These are phyloP conservation scores for Dromas ardeola DNA, from an alignment of 2,113 vertebrate species.

Conservation along the genomic window DNA sequence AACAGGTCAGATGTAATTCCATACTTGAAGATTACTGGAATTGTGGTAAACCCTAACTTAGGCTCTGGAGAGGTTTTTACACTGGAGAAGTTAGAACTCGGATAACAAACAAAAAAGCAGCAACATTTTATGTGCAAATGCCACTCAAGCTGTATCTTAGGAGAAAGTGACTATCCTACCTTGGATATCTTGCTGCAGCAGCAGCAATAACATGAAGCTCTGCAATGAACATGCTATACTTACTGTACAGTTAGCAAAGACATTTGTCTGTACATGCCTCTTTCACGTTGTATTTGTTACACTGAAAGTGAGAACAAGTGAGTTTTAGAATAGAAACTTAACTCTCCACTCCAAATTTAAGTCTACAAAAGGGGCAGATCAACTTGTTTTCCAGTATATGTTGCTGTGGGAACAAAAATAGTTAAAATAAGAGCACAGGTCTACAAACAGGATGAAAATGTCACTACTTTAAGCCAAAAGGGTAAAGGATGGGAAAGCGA, in stretches of 20 bases:
- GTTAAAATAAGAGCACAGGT: conserved; percentile 13
- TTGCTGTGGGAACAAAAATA: conserved; percentile 10
- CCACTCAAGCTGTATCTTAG: conserved; percentile 32
- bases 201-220: conserved; percentile 40
- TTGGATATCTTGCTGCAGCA: conserved; percentile 35
- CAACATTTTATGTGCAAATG: conserved; percentile 41
- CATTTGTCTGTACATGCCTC: conserved; percentile 50
- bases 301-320: conserved; percentile 20
- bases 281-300: conserved; percentile 37
- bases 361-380: conserved; percentile 14
- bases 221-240: conserved; percentile 40
- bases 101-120: conserved; percentile 43
- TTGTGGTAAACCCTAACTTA: conserved; percentile 49
- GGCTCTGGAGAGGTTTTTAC: conserved; percentile 55
- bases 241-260: conserved; percentile 51
- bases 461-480: not conserved
- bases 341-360: conserved; percentile 18
- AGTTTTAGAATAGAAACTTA: conserved; percentile 26
- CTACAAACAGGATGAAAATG: conserved; percentile 29
- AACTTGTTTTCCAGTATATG: conserved; percentile 12
- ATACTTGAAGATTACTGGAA: conserved; percentile 39
- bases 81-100: not conserved
- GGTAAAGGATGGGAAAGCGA: not conserved
- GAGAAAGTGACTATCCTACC: conserved; percentile 18
- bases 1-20: conserved; percentile 55